Evolutionary conservation across 2,113 vertebrate genomes (phyloP).

Genomic region (Pipa parva): DNA sequence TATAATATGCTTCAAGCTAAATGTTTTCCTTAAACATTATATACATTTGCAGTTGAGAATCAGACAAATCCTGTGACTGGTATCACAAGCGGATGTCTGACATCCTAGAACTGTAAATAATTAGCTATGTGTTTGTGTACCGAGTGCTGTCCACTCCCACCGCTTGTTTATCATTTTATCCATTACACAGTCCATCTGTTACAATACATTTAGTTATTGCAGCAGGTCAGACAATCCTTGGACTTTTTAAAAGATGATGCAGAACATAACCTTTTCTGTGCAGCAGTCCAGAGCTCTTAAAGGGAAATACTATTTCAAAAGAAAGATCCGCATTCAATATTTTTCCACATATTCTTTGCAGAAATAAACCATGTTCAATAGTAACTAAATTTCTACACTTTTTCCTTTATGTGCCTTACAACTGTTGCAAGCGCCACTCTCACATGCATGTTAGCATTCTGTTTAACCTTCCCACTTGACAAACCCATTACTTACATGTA

Average conservation of each 20-base stretch:
- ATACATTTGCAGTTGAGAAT: neutral
- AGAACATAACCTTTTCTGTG: neutral
- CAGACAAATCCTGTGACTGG: neutral
- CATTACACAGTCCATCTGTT: conserved; percentile 19
- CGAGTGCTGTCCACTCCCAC: neutral
- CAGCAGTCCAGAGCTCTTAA: no score
- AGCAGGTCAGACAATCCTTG: neutral
- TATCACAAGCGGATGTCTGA: neutral
- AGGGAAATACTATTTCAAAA: no score
- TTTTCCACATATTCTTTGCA: no score
- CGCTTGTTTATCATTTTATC: neutral
- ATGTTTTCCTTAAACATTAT: neutral
- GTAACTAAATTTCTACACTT: no score
- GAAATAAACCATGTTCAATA: no score
- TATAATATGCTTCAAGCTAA: neutral
- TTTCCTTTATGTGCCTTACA: no score
- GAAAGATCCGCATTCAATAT: no score
- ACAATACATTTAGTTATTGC: neutral
- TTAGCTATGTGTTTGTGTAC: conserved; percentile 25
- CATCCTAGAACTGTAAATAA: conserved; percentile 11
- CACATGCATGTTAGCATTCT: no score
- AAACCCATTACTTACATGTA: no score
- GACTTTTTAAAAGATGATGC: neutral
- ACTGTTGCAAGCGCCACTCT: no score
- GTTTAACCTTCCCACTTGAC: no score